Evolutionary conservation across 2,113 vertebrate species (phyloP).

Genomic region (Halichoerus grypus): DNA sequence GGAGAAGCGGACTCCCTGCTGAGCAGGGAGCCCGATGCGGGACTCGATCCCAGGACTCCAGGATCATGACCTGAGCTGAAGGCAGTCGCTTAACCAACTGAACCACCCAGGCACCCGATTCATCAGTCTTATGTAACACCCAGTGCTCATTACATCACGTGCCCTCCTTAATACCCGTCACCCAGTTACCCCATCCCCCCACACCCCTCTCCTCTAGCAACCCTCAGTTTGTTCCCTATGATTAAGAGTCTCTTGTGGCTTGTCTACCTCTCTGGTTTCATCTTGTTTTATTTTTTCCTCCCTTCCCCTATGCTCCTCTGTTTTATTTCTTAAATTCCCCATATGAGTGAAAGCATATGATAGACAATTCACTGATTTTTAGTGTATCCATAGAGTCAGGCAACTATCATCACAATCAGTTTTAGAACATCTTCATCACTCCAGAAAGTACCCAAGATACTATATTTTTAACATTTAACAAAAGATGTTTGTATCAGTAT

Average conservation of each 20-base stretch:
- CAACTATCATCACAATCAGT: neutral
- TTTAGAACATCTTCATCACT: neutral
- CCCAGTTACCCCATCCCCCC: neutral
- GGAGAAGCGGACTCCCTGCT: no score
- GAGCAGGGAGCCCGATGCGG: no score
- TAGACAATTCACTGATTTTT: neutral
- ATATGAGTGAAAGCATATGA: neutral
- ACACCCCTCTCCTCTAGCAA: neutral
- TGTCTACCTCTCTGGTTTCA: neutral
- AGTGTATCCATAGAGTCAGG: neutral
- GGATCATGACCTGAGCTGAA: no score
- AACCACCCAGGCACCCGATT: neutral
- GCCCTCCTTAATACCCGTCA: neutral
- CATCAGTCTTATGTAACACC: neutral
- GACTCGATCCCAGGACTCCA: no score
- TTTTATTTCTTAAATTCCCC: neutral
- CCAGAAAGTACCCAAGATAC: neutral
- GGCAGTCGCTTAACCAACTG: no score
- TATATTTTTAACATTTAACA: constrained; percentile 51
- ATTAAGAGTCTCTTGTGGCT: neutral
- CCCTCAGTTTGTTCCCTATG: neutral
- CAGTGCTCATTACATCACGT: neutral
- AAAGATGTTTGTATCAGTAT: neutral
- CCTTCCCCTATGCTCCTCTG: neutral
- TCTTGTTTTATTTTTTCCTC: neutral